These are phyloP conservation scores for Apodemia zela DNA, from an alignment of 2,888 invertebrate genomes.

Conservation along the genomic window DNA sequence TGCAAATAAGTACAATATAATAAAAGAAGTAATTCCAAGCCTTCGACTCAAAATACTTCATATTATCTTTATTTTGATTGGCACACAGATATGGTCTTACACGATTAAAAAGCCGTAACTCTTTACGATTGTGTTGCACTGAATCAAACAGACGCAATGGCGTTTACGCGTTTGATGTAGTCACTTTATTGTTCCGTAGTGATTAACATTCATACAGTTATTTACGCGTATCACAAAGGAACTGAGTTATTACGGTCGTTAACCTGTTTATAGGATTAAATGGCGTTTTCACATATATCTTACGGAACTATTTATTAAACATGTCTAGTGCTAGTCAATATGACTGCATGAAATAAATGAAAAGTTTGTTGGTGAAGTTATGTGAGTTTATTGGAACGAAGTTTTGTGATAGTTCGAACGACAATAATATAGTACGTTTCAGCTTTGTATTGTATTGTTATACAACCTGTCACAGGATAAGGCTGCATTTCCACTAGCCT, in stretches of 20 bases:
- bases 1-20: too few species aligned
- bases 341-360: neutral
- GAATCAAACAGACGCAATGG: neutral
- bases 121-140: neutral
- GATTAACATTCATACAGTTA: neutral
- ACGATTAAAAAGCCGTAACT: conserved; percentile 5
- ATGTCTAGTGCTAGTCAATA: neutral
- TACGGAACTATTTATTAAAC: conserved; percentile 6
- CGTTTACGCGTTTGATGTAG: conserved; percentile 1
- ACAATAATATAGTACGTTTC: too few species aligned
- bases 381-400: neutral
- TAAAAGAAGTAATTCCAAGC: too few species aligned
- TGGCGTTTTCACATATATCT: conserved; percentile 6
- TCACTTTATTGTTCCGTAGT: neutral
- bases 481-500: too few species aligned
- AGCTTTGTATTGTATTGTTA: too few species aligned
- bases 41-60: too few species aligned
- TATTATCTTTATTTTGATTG: neutral
- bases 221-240: conserved; percentile 14
- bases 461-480: too few species aligned
- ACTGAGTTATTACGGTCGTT: conserved; percentile 7
- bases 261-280: conserved; percentile 6
- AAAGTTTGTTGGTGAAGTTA: neutral
- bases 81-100: neutral
- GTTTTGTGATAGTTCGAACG: neutral